Percentiles rank a stretch among this genome's conserved stretches.
Evolutionary conservation across 2,113 vertebrate genomes (phyloP).

Genomic region (Onychostruthus taczanowskii): DNA sequence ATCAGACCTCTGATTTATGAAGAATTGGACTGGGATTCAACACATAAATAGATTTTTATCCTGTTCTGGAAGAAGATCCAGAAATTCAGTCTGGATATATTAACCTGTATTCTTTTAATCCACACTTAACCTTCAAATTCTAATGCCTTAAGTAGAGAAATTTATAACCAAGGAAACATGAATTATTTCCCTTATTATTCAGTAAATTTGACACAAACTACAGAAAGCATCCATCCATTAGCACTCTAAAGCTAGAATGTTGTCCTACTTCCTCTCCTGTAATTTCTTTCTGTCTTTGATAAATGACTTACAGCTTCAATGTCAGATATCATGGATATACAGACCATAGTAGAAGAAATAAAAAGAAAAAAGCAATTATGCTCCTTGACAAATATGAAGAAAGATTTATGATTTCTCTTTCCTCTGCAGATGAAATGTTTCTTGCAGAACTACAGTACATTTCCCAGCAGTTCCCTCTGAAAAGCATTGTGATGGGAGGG

Average conservation of each 20-base stretch:
- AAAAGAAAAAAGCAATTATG: not conserved
- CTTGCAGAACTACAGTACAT: not conserved
- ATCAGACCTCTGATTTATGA: not conserved
- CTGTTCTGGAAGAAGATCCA: not conserved
- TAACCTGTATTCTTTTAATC: not conserved
- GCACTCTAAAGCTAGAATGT: not conserved
- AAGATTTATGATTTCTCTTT: slow-evolving; percentile 37
- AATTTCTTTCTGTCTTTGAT: slow-evolving; percentile 10
- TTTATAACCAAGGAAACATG: slow-evolving; percentile 46
- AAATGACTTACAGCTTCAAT: not conserved
- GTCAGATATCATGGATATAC: not conserved
- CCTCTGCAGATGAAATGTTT: not conserved
- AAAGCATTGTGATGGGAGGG: not conserved
- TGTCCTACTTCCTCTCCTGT: not conserved
- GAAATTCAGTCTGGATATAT: not conserved
- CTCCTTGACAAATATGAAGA: not conserved
- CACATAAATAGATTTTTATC: not conserved
- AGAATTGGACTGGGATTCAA: not conserved
- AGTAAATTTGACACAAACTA: slow-evolving; percentile 5
- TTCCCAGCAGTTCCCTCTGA: not conserved
- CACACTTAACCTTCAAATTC: slow-evolving; percentile 8
- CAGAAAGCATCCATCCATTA: not conserved
- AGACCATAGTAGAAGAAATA: not conserved
- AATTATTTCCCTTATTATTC: slow-evolving; percentile 1
- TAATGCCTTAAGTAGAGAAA: not conserved